phyloP scores from a whole-genome alignment of 2,113 vertebrate species.

The Jaculus jaculus region DNA sequence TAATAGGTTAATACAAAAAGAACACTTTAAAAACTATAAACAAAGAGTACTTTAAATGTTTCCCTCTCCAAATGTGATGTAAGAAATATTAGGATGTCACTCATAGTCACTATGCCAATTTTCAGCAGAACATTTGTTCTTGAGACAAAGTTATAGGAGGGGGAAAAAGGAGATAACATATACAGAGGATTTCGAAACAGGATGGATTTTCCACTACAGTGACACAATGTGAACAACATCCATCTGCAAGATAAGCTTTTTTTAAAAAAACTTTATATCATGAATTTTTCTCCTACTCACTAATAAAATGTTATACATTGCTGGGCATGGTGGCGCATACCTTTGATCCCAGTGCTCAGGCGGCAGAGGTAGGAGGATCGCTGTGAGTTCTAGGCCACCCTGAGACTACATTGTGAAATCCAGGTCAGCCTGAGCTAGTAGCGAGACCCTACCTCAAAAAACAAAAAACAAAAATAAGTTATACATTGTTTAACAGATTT shows the following conservation, averaged over 20 bases:
- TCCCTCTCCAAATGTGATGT: neutral
- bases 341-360: no score
- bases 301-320: no score
- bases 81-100: neutral
- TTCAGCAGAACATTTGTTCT: neutral
- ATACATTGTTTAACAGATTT: neutral
- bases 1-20: neutral
- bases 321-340: no score
- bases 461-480: no score
- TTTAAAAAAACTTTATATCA: neutral
- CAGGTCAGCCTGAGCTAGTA: no score
- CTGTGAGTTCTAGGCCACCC: no score
- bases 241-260: constrained; percentile 18
- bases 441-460: no score
- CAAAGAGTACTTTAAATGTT: no score
- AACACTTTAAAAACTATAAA: constrained; percentile 7
- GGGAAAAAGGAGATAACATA: neutral
- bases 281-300: neutral
- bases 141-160: neutral
- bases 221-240: neutral
- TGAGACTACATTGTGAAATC: no score
- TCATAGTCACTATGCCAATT: neutral
- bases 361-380: no score
- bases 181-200: neutral
- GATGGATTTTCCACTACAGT: neutral